These are phyloP conservation scores for Hemistola chrysoprasaria DNA, from an alignment of 2,888 invertebrate genomes.

Conservation along the genomic window DNA sequence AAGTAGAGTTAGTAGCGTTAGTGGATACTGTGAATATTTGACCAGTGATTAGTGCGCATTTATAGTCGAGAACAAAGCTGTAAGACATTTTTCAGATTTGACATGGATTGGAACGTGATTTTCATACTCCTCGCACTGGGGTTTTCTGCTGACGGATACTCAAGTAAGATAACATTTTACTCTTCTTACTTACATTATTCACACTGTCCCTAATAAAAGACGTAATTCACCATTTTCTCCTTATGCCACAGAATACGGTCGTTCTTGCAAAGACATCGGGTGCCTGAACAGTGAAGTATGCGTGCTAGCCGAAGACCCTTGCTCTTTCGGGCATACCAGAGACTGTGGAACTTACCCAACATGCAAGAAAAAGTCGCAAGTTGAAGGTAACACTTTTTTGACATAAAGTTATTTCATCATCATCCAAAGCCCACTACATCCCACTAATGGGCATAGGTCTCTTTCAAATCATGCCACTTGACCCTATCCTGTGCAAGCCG, in stretches of 20 bases:
- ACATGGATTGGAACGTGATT: constrained; percentile 69
- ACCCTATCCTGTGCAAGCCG: too few relatives aligned
- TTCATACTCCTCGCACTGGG: constrained; percentile 55
- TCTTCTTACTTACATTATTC: too few relatives aligned
- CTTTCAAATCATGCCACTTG: too few relatives aligned
- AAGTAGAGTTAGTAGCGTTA: too few relatives aligned
- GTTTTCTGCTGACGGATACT: constrained; percentile 67
- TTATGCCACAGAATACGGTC: constrained; percentile 85
- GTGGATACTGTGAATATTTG: too few relatives aligned
- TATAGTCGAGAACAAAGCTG: too few relatives aligned
- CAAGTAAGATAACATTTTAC: constrained; percentile 55
- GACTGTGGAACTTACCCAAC: constrained; percentile 87
- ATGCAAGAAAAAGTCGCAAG: constrained; percentile 82
- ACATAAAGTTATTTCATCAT: neutral
- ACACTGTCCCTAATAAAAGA: too few relatives aligned
- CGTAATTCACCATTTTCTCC: too few relatives aligned
- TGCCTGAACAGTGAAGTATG: constrained; percentile 88
- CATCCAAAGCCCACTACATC: too few relatives aligned
- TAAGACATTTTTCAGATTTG: neutral
- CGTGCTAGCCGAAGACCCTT: constrained; percentile 87
- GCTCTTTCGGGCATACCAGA: constrained; percentile 80
- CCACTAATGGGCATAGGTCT: too few relatives aligned
- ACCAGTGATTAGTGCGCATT: too few relatives aligned
- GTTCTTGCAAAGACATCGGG: constrained; percentile 89
- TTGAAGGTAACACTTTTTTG: constrained; percentile 54